Percentiles rank a stretch among this genome's conserved stretches.
phyloP scores from a whole-genome alignment of 2,888 invertebrate genomes.

The Pomacea canaliculata region DNA sequence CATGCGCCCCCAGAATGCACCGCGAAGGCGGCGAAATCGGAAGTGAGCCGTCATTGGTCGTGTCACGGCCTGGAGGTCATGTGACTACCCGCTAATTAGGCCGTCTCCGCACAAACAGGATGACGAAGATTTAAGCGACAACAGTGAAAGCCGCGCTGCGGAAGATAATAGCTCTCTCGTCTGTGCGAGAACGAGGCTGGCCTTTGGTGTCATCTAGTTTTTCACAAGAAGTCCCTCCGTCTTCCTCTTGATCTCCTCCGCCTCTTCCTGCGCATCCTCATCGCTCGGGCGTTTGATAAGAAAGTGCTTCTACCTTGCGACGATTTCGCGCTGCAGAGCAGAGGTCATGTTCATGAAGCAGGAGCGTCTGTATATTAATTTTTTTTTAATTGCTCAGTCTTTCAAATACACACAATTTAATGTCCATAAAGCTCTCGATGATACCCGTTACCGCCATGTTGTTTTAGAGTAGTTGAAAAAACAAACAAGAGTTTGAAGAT shows the following conservation, averaged over 20 bases:
- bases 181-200: not conserved
- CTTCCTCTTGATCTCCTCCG: not conserved
- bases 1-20: slow-evolving; percentile 18
- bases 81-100: slow-evolving; percentile 24
- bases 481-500: no score
- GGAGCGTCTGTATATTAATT: no score
- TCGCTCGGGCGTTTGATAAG: no score
- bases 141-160: slow-evolving; percentile 9
- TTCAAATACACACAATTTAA: no score
- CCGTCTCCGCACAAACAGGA: slow-evolving; percentile 10
- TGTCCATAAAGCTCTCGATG: no score
- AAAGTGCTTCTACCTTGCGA: no score
- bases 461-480: no score
- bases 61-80: slow-evolving; percentile 24
- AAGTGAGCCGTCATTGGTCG: slow-evolving; percentile 28
- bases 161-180: slow-evolving; percentile 19
- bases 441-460: no score
- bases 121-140: slow-evolving; percentile 21
- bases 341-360: no score
- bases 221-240: not conserved
- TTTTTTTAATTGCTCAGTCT: no score
- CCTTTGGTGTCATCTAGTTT: slow-evolving; percentile 1
- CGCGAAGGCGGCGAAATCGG: slow-evolving; percentile 18
- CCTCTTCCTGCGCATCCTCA: not conserved
- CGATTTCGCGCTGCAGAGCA: no score